Percentiles rank a stretch among this genome's conserved stretches.
These are phyloP conservation scores for Drosophila diplacantha DNA, from an alignment of 2,888 invertebrate species.

Conservation along the genomic window DNA sequence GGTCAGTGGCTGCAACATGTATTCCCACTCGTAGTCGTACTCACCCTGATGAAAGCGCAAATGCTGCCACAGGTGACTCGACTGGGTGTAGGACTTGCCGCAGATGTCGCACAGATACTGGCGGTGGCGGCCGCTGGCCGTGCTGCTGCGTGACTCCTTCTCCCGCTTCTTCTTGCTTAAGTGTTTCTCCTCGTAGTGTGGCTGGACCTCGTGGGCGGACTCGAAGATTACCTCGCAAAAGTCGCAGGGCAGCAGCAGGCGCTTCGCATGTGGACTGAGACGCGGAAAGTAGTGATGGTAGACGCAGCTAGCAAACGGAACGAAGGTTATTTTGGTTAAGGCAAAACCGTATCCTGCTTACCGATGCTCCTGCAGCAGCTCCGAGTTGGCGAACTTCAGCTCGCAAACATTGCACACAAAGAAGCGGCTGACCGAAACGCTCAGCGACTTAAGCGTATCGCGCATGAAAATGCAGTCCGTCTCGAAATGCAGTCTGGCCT, in stretches of 20 bases:
- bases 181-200: conserved; percentile 81
- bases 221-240: conserved; percentile 74
- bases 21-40: neutral
- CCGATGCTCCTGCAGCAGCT: conserved; percentile 77
- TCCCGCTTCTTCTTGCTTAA: conserved; percentile 78
- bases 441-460: conserved; percentile 67
- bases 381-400: conserved; percentile 70
- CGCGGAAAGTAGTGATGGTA: conserved; percentile 76
- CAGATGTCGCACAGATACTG: conserved; percentile 82
- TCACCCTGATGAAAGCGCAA: conserved; percentile 82
- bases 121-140: conserved; percentile 62
- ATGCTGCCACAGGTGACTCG: conserved; percentile 83
- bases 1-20: neutral
- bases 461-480: conserved; percentile 76
- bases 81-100: conserved; percentile 82
- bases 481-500: conserved; percentile 80
- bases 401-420: conserved; percentile 78
- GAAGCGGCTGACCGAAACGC: conserved; percentile 62
- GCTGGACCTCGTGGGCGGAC: conserved; percentile 73
- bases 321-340: neutral
- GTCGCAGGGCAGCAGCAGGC: conserved; percentile 74
- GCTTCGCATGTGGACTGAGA: conserved; percentile 50
- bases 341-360: conserved; percentile 39
- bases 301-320: conserved; percentile 61
- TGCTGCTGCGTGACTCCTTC: conserved; percentile 68